Evolutionary conservation across 2,797 vertebrate species (phyloP), one percentile per base, ranked within the genome.

Genomic region (Helarctos malayanus): DNA sequence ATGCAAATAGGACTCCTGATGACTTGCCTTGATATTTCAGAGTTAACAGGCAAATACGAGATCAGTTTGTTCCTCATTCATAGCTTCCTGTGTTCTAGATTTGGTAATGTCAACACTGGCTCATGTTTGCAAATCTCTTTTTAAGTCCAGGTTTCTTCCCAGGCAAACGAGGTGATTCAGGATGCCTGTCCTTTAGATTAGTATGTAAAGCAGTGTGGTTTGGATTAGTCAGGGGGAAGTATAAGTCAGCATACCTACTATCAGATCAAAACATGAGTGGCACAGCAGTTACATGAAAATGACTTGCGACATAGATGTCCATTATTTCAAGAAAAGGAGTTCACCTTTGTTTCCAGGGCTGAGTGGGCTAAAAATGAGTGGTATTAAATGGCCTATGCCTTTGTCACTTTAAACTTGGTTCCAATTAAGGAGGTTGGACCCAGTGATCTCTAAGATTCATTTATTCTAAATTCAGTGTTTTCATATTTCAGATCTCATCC

Each of bases 321-420:
- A 38, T 49, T 32, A 12, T 56, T 81, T n/a, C 32, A 29, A 84
- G 27, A 56, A 14, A 25, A 1, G 19, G 15, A 25, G 41, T 82
- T 71, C 14, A 3, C 47, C 52, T 93, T 89, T 76, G 8, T 68
- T 86, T 94, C 56, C 2, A 38, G 1, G 10, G n/a, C 25, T 21
- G 54, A 91, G 19, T 19, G 16, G 41, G 54, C 38, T 81, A 27
- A 61, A 68, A 89, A 52, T 80, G 75, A 49, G 35, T 63, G n/a
- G 76, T 79, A 32, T 52, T 54, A 91, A 94, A 65, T 18, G 2
- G 9, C 2, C 45, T 56, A 2, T 27, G 63, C 11, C 21, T 91
- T 92, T 76, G 29, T 56, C 29, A 54, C 63, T 94, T 94, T 85
- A 94, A 96, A 88, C 16, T 61, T 94, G 68, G 54, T 91, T 68